phyloP scores from a whole-genome alignment of 2,888 invertebrate species.

The Diarsia mendica region DNA sequence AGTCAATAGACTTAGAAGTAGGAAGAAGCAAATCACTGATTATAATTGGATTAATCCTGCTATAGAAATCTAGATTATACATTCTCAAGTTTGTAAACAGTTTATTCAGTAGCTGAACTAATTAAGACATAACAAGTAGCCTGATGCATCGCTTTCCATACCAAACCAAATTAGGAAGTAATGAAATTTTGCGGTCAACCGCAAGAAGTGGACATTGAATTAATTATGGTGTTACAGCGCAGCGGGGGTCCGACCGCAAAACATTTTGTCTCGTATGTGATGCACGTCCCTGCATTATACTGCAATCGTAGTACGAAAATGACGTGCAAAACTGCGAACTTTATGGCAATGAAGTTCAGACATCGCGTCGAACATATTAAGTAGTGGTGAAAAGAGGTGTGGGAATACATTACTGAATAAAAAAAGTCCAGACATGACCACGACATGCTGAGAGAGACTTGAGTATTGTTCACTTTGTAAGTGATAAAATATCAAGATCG shows the following conservation, averaged over 20 bases:
- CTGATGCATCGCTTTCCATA: conserved; percentile 62
- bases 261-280: conserved; percentile 69
- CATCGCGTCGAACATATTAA: conserved; percentile 56
- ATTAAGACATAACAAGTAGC: conserved; percentile 66
- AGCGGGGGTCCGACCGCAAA: conserved; percentile 74
- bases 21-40: conserved; percentile 30
- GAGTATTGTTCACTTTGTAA: conserved; percentile 4
- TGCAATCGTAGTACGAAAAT: conserved; percentile 68
- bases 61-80: not conserved
- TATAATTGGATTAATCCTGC: conserved; percentile 32
- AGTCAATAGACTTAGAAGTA: not conserved
- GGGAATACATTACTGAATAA: conserved; percentile 52
- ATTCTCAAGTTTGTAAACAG: not conserved
- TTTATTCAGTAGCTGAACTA: conserved; percentile 32
- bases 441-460: not conserved
- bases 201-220: conserved; percentile 75
- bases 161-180: conserved; percentile 72
- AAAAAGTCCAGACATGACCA: conserved; percentile 19
- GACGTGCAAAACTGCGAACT: conserved; percentile 67
- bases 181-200: conserved; percentile 76
- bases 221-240: conserved; percentile 75
- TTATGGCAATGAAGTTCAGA: conserved; percentile 68
- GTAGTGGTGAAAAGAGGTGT: conserved; percentile 54
- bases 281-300: conserved; percentile 73
- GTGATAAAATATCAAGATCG: conserved; percentile 26